Evolutionary conservation across 2,888 invertebrate species (phyloP).

Genomic region (Nematopogon swammerdamellus): DNA sequence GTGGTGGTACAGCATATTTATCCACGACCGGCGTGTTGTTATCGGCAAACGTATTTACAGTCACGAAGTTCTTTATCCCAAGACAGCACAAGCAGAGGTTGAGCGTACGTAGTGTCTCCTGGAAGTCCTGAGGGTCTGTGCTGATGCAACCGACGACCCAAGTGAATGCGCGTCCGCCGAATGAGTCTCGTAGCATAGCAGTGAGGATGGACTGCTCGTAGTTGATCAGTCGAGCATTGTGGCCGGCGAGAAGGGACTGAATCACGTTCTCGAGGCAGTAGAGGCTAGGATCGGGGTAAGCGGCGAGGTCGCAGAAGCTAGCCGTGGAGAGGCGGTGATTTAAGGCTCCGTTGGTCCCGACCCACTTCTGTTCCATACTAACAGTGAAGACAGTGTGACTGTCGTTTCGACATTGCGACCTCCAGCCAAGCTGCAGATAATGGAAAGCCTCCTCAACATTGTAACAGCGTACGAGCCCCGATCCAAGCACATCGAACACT

Average conservation of each 20-base stretch:
- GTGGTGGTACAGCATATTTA: slow-evolving; percentile 31
- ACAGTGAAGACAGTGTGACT: slow-evolving; percentile 70
- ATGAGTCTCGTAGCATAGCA: slow-evolving; percentile 68
- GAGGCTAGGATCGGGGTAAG: slow-evolving; percentile 60
- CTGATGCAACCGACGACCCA: slow-evolving; percentile 72
- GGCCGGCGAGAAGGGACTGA: slow-evolving; percentile 52
- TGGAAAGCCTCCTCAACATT: slow-evolving; percentile 72
- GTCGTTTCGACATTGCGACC: slow-evolving; percentile 51
- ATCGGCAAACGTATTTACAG: slow-evolving; percentile 67
- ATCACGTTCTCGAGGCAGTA: slow-evolving; percentile 66
- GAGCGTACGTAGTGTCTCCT: slow-evolving; percentile 66
- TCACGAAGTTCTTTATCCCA: slow-evolving; percentile 67
- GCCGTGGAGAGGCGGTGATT: slow-evolving; percentile 71
- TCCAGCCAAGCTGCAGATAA: slow-evolving; percentile 65
- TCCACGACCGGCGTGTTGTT: slow-evolving; percentile 56
- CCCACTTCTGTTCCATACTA: slow-evolving; percentile 72
- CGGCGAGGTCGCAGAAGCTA: slow-evolving; percentile 67
- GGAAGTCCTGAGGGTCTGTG: slow-evolving; percentile 62
- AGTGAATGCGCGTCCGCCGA: slow-evolving; percentile 73
- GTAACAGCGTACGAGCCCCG: slow-evolving; percentile 50
- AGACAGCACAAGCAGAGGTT: slow-evolving; percentile 65
- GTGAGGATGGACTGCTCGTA: slow-evolving; percentile 67
- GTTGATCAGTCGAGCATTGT: slow-evolving; percentile 47
- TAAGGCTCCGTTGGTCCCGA: slow-evolving; percentile 61
- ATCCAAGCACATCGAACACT: slow-evolving; percentile 58